Conservation (phyloP, 2,797 vertebrate genomes). For the Coilia nasus region DNA sequence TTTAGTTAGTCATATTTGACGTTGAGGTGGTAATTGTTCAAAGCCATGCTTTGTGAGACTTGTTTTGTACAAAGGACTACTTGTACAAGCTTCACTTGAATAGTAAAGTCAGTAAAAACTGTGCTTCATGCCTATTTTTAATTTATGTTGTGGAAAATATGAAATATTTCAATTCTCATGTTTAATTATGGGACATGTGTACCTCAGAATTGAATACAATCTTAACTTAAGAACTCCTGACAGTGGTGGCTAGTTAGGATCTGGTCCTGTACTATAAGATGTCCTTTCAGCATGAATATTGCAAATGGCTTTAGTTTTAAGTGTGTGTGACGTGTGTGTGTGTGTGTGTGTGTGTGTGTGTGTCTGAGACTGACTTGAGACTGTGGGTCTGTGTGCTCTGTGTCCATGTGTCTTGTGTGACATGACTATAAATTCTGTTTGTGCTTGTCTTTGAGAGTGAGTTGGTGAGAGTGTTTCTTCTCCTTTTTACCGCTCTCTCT, state of each 20-base stretch:
- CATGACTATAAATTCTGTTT: conserved; percentile 13
- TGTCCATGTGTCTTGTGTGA: background rate
- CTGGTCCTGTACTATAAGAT: background rate
- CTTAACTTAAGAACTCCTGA: background rate
- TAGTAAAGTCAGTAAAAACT: background rate
- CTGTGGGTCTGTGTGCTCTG: background rate
- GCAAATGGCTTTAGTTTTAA: background rate
- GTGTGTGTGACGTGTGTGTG: background rate
- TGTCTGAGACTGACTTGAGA: background rate
- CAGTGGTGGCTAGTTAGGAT: background rate
- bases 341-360: background rate
- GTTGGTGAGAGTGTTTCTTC: conserved; percentile 69
- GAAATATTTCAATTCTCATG: background rate
- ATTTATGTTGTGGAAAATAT: background rate
- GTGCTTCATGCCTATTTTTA: background rate
- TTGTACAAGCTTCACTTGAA: background rate
- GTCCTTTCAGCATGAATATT: conserved; percentile 3
- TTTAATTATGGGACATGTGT: background rate
- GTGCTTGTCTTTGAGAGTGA: conserved; percentile 54
- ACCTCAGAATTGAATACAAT: background rate
- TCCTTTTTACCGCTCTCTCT: conserved; percentile 82
- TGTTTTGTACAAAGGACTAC: background rate
- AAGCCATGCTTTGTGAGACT: background rate
- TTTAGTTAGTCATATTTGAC: background rate
- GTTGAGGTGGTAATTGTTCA: background rate